Percentiles rank a stretch among this genome's conserved stretches.
These are phyloP conservation scores for Notolabrus celidotus DNA, from an alignment of 2,797 vertebrate species.

Conservation along the genomic window DNA sequence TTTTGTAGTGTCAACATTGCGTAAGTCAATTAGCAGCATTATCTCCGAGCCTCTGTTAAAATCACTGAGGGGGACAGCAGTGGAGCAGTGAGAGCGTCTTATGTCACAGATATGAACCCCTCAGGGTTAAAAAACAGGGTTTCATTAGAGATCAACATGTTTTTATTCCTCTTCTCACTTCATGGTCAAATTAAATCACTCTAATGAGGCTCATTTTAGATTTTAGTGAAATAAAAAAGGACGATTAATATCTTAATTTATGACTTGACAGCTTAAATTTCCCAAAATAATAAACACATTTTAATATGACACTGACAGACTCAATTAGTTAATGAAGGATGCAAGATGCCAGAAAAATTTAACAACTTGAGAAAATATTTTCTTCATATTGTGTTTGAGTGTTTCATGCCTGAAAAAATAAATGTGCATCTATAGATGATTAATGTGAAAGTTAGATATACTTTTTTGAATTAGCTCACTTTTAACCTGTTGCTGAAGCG, in stretches of 20 bases:
- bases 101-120: slow-evolving; percentile 8
- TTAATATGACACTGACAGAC: too few relatives aligned
- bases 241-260: background rate
- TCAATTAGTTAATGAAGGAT: too few relatives aligned
- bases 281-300: too few relatives aligned
- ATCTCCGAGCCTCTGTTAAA: slow-evolving; percentile 4
- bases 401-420: too few relatives aligned
- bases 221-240: background rate
- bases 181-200: slow-evolving; percentile 6
- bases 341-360: too few relatives aligned
- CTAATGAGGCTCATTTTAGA: background rate
- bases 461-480: too few relatives aligned
- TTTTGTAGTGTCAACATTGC: slow-evolving; percentile 25
- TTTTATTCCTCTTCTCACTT: background rate
- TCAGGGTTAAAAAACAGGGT: background rate
- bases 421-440: too few relatives aligned
- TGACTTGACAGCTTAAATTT: too few relatives aligned
- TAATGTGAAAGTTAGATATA: too few relatives aligned
- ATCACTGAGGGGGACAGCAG: slow-evolving; percentile 8
- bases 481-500: too few relatives aligned
- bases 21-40: slow-evolving; percentile 43
- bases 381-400: too few relatives aligned
- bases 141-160: background rate
- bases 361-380: too few relatives aligned
- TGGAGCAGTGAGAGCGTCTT: slow-evolving; percentile 17